These are phyloP conservation scores for Pseudococcus longispinus DNA, from an alignment of 2,888 invertebrate species.

Conservation along the genomic window DNA sequence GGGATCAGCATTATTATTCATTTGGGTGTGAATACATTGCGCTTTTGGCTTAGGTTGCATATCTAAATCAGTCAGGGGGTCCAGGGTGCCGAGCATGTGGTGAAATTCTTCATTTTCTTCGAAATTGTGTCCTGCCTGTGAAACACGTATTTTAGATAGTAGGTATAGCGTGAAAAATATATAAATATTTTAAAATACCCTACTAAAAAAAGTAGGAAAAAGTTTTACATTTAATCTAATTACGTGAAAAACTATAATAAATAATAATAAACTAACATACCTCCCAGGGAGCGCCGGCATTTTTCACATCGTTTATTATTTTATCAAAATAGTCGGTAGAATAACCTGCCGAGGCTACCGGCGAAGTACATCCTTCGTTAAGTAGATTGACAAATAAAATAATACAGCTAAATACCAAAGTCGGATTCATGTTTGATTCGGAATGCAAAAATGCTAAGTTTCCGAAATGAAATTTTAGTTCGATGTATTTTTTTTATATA, in stretches of 20 bases:
- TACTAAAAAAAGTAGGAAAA: background rate
- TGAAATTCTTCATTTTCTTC: constrained; percentile 27
- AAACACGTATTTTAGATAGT: background rate
- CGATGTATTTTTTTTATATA: background rate
- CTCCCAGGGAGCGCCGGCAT: constrained; percentile 32
- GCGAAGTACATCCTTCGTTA: background rate
- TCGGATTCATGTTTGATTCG: background rate
- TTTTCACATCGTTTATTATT: constrained; percentile 32
- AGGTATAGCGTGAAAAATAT: background rate
- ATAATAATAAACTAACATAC: constrained; percentile 7
- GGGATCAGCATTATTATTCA: background rate
- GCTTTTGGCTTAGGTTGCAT: background rate
- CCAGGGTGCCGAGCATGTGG: background rate
- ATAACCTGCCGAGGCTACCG: background rate
- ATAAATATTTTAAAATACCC: background rate
- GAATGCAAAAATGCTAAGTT: background rate
- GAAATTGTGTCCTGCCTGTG: constrained; percentile 53
- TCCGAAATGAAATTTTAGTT: background rate
- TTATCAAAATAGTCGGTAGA: background rate
- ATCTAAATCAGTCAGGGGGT: background rate
- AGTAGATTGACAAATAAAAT: background rate
- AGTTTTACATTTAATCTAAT: background rate
- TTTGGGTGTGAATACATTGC: background rate
- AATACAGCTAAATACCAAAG: background rate
- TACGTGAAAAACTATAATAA: background rate